Evolutionary conservation across 2,113 vertebrate genomes (phyloP), one percentile per base, ranked within the genome.

Genomic region (Oryzias woworae): DNA sequence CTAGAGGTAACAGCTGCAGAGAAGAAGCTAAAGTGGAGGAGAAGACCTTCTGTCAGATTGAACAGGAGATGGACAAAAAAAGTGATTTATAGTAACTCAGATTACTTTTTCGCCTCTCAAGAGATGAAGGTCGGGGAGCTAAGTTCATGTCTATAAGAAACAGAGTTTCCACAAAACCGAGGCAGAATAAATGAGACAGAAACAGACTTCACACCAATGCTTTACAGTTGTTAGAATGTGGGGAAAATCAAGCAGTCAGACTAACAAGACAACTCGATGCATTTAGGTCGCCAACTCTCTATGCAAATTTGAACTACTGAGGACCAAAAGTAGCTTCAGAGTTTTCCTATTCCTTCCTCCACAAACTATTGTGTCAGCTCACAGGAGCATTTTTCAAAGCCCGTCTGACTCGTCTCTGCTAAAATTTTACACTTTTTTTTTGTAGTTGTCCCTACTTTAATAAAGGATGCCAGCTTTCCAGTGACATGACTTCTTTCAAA

Each of bases 11-110:
- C 54, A 63, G 69, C 49, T 71, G 36, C 23, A 14, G 47, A 68
- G 46, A 55, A 41, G 59, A 71, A 15, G 20, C 62, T 56, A 77
- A 80, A 69, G 63, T 77, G 54, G 53, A 63, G 26, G 42, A 43
- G 48, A 28, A 15, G 53, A 56, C 14, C 47, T 8, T n/a, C 28
- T 45, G 26, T 28, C 46, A 67, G 54, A 68, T 10, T 53, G 62
- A 62, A 31, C 7, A 46, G n/a, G 18, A 65, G 18, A 66, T 12
- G 26, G 7, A 5, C 36, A 36, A 36, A 36, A 12, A 36, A 36
- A 36, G 31, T 36, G 36, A 36, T 36, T 36, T 36, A 49, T n/a
- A 13, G 18, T 17, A 20, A 59, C 31, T 44, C 42, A 42, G 14
- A 54, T 62, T 18, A 17, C 36, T 36, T 36, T 36, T 36, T 36